Base-by-base conservation (phyloP, 2,888 invertebrate species). In the Euspilapteryx auroguttella region DNA sequence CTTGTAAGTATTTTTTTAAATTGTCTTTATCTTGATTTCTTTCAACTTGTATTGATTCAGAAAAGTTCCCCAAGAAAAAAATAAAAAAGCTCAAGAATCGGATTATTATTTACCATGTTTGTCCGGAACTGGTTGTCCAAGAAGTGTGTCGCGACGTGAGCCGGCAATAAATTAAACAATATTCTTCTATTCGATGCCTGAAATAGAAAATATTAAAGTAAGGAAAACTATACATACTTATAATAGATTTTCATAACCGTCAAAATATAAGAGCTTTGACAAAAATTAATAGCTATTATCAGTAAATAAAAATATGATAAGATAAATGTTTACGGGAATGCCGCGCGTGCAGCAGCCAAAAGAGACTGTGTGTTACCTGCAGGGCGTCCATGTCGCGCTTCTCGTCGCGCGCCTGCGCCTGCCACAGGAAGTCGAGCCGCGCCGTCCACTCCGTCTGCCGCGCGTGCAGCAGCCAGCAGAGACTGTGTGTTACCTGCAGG, bases 91-190 rank as follows among this genome's bases (percentile, higher is more conserved):
- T n/a, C n/a, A n/a, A n/a, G n/a, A n/a, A n/a, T n/a, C n/a, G n/a
- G n/a, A n/a, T n/a, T n/a, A n/a, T n/a, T 53, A 31, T 62, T 77
- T 56, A 86, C 87, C 89, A 91, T 89, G 62, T 91, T 90, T 41
- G 85, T 90, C 40, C 89, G 80, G 61, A 90, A 89, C 69, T 90
- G 90, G 57, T 88, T 89, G 69, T 94, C 92, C 40, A 94, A 75
- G 59, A 94, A 94, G 68, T 94, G 92, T 21, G 89, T 88, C 30
- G 94, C 94, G 21, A 94, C 94, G 65, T 94, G 94, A 29, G 91
- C 87, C 14, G 94, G 94, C 31, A 94, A 78, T 38, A 94, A 77
- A 68, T 94, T 94, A 69, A 91, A 92, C 30, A 94, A 64, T 47
- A 94, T 93, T 47, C 91, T 79, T 57, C 87, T 83, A 59, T 94